Base-by-base conservation (phyloP, 2,888 invertebrate species). In the Perithous albicinctus region DNA sequence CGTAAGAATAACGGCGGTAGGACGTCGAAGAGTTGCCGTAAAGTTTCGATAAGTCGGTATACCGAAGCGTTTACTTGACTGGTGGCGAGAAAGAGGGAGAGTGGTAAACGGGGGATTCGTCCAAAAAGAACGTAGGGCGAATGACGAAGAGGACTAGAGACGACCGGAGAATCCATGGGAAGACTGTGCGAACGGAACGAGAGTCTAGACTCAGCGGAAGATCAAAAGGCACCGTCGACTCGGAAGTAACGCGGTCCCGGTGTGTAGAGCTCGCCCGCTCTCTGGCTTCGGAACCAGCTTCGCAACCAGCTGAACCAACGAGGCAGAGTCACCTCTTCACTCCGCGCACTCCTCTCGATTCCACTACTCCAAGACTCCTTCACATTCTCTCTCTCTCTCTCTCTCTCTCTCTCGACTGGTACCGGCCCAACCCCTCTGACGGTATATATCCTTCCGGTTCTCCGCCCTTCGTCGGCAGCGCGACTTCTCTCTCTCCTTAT, bases 21-120 rank as follows among this genome's bases (percentile, higher is more conserved):
- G 23, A 32, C 8, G 46, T 29, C 64, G 51, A 26, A 64, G 86
- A 64, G 86, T 86, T 88, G 85, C 84, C 82, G 86, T 85, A 86
- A 90, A 90, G 88, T 89, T 89, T 89, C 88, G 87, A 89, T 89
- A 89, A 89, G 89, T 89, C 88, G 87, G 83, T 84, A n/a, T n/a
- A 86, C 81, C 81, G 85, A 82, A 87, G 84, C 89, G 88, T 88
- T 89, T 88, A 86, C 87, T 88, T 87, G 86, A n/a, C 86, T 85
- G 46, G 26, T 64, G 61, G n/a, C 46, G n/a, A n/a, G n/a, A n/a
- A n/a, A n/a, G n/a, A n/a, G n/a, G n/a, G n/a, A n/a, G n/a, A n/a
- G n/a, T n/a, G n/a, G n/a, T n/a, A 41, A 70, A 35, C 67, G 66
- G 15, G 54, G 12, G 23, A 54, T 23, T 54, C 69, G 69, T 3